phyloP scores from a whole-genome alignment of 2,113 vertebrate species.

The Chloropsis cyanopogon region DNA sequence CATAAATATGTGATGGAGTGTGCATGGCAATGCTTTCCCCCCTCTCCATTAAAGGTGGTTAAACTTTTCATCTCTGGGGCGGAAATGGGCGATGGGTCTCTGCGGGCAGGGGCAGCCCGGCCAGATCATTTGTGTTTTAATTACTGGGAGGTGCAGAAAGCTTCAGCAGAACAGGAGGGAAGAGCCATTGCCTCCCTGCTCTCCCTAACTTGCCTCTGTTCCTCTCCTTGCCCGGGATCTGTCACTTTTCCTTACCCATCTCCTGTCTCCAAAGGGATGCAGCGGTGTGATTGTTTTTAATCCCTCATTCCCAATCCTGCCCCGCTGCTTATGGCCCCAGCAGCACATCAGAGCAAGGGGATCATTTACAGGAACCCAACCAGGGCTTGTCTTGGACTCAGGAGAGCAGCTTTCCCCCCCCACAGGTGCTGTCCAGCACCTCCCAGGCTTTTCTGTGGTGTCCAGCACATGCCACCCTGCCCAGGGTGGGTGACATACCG shows the following conservation, averaged over 20 bases:
- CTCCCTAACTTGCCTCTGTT: not conserved
- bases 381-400: not conserved
- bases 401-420: not conserved
- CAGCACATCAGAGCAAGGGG: not conserved
- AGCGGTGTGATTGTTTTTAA: rapidly evolving
- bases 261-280: not conserved
- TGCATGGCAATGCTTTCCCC: not conserved
- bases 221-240: not conserved
- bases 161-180: not conserved
- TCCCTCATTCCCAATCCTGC: rapidly evolving
- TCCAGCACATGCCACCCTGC: rapidly evolving
- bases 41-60: slow-evolving; percentile 29
- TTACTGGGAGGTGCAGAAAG: not conserved
- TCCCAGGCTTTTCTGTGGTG: not conserved
- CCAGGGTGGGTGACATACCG: rapidly evolving
- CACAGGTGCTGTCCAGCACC: not conserved
- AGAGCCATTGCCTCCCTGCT: not conserved
- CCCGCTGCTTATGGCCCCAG: rapidly evolving
- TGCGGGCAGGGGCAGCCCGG: not conserved
- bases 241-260: not conserved
- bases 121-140: not conserved
- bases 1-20: slow-evolving; percentile 55
- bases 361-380: not conserved
- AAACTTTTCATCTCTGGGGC: slow-evolving; percentile 40
- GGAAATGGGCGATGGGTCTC: not conserved